These are phyloP conservation scores for Neogobius melanostomus DNA, from an alignment of 2,113 vertebrate genomes.

Conservation along the genomic window DNA sequence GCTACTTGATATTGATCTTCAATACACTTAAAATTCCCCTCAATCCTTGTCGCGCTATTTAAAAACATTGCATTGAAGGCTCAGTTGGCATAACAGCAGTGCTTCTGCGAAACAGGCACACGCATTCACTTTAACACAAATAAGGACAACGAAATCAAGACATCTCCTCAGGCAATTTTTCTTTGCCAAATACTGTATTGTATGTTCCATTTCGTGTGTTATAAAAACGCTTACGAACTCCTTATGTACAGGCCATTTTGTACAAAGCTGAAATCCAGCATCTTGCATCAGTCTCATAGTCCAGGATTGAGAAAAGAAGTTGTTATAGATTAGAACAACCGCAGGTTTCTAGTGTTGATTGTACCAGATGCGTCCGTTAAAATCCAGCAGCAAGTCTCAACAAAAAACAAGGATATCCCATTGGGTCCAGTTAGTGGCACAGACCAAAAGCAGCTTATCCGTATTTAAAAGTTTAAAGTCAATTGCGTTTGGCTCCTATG, in stretches of 20 bases:
- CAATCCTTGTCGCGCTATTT: background rate
- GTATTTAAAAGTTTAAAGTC: constrained; percentile 34
- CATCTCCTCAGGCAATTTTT: constrained; percentile 22
- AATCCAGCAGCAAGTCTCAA: constrained; percentile 44
- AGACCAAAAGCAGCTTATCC: constrained; percentile 54
- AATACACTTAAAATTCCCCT: background rate
- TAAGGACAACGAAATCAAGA: constrained; percentile 18
- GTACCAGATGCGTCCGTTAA: constrained; percentile 38
- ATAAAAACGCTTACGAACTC: constrained; percentile 36
- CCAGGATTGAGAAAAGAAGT: constrained; percentile 11
- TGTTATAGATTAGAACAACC: background rate
- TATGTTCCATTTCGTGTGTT: constrained; percentile 26
- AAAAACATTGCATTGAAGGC: constrained; percentile 7
- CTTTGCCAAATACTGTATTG: constrained; percentile 46
- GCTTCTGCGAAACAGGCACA: constrained; percentile 11
- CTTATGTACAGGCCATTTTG: constrained; percentile 41
- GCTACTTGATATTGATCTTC: background rate
- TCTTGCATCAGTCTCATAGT: constrained; percentile 20
- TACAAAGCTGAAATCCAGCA: constrained; percentile 46
- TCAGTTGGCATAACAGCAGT: background rate
- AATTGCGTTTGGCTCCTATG: constrained; percentile 34
- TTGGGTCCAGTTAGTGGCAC: constrained; percentile 2
- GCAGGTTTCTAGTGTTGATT: constrained; percentile 60
- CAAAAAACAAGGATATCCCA: constrained; percentile 23
- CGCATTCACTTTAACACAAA: constrained; percentile 12